Conservation (phyloP, 2,797 vertebrate species). For the Paratrypauchen microcephalus region DNA sequence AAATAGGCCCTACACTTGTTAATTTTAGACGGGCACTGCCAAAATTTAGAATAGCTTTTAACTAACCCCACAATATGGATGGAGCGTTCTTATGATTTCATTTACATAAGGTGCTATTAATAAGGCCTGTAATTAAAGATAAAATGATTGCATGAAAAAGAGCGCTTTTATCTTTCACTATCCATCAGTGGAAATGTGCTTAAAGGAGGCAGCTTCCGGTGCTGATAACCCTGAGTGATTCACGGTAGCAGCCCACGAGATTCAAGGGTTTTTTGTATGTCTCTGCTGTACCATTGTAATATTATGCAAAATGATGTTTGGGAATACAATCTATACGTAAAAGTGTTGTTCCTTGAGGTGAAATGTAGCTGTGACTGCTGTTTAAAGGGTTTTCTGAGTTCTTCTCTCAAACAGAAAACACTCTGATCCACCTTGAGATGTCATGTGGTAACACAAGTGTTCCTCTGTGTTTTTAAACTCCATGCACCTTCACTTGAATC, state of each 20-base stretch:
- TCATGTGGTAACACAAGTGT: too few species aligned
- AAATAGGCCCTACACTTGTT: conserved; percentile 59
- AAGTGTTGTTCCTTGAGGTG: neutral
- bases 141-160: conserved; percentile 66
- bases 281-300: neutral
- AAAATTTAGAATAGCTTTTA: conserved; percentile 63
- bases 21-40: conserved; percentile 47
- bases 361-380: neutral
- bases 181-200: conserved; percentile 65
- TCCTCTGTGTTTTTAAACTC: too few species aligned
- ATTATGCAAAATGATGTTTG: neutral
- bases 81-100: conserved; percentile 52
- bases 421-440: too few species aligned
- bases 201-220: conserved; percentile 61
- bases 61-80: conserved; percentile 54
- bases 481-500: too few species aligned
- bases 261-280: conserved; percentile 22
- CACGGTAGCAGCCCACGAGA: conserved; percentile 11
- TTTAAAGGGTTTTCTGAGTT: too few species aligned
- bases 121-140: conserved; percentile 78
- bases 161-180: conserved; percentile 61
- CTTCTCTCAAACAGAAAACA: too few species aligned
- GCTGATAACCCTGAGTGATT: conserved; percentile 57
- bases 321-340: neutral
- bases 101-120: conserved; percentile 69